These are phyloP conservation scores for Trogon melanurus DNA, from an alignment of 2,113 vertebrate genomes.

Conservation along the genomic window DNA sequence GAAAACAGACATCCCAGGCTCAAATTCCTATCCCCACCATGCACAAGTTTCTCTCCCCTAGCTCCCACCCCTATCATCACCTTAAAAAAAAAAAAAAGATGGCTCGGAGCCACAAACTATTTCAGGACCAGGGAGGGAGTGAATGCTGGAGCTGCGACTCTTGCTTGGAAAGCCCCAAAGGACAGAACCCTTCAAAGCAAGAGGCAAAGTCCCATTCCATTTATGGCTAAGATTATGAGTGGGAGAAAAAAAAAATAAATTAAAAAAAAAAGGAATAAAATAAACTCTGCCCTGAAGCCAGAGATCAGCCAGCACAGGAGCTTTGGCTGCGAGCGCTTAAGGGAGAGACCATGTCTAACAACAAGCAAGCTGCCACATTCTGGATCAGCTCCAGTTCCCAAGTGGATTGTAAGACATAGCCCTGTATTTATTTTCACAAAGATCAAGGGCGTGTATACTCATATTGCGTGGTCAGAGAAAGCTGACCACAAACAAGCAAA, in stretches of 20 bases:
- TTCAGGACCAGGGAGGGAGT: background rate
- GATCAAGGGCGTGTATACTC: background rate
- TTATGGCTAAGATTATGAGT: background rate
- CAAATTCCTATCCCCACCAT: background rate
- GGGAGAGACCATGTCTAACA: background rate
- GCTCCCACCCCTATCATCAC: conserved; percentile 39
- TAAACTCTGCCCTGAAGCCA: background rate
- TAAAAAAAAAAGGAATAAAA: background rate
- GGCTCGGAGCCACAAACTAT: conserved; percentile 1
- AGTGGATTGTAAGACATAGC: background rate
- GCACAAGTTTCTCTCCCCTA: background rate
- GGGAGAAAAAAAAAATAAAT: background rate
- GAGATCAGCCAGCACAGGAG: conserved; percentile 43
- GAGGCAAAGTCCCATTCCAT: background rate
- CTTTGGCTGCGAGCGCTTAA: background rate
- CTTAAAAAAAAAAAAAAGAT: background rate
- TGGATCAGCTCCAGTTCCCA: background rate
- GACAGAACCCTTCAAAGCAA: background rate
- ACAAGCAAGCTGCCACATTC: conserved; percentile 17
- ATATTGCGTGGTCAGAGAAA: background rate
- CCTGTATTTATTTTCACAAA: background rate
- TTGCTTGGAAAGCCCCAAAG: background rate
- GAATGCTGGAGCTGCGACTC: background rate
- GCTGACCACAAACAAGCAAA: background rate
- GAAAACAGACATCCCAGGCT: conserved; percentile 23